Evolutionary conservation across 30 jellyfish, hydroid and myxozoan species (phyloP).

Genomic region (Cassiopea xamachana): DNA sequence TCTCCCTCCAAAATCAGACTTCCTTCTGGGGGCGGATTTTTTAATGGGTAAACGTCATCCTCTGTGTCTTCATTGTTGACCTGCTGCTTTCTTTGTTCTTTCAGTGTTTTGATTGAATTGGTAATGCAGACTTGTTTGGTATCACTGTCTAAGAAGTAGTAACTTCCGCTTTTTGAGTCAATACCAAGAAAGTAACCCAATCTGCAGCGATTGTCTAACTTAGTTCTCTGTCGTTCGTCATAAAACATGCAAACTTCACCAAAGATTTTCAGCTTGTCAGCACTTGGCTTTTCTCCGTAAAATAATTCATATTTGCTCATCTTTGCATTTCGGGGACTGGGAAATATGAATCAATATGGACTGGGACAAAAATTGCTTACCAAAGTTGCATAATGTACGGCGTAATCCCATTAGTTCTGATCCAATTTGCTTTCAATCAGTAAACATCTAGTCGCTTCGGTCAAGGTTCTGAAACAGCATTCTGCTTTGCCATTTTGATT

Average conservation of each 20-base stretch:
- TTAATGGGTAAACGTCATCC: background rate
- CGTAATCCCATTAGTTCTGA: background rate
- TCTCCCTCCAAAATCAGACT: slow-evolving; percentile 4
- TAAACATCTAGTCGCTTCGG: background rate
- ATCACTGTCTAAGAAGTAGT: background rate
- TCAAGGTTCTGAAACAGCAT: background rate
- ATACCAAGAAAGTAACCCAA: background rate
- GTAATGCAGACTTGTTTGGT: background rate
- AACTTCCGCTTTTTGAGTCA: background rate
- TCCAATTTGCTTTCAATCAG: background rate
- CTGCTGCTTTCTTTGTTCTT: background rate
- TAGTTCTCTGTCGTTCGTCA: background rate
- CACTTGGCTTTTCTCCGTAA: background rate
- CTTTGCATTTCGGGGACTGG: background rate
- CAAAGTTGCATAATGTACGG: background rate
- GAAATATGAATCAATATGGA: no score
- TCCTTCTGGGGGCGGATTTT: background rate
- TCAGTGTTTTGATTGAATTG: background rate
- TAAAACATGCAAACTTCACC: background rate
- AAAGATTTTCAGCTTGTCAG: background rate
- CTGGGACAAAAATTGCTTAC: background rate
- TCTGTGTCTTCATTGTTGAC: background rate
- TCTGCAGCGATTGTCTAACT: background rate
- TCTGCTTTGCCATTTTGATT: background rate
- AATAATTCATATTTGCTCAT: background rate